These are phyloP conservation scores for Andrena camellia DNA, from an alignment of 2,888 invertebrate species.

Conservation along the genomic window DNA sequence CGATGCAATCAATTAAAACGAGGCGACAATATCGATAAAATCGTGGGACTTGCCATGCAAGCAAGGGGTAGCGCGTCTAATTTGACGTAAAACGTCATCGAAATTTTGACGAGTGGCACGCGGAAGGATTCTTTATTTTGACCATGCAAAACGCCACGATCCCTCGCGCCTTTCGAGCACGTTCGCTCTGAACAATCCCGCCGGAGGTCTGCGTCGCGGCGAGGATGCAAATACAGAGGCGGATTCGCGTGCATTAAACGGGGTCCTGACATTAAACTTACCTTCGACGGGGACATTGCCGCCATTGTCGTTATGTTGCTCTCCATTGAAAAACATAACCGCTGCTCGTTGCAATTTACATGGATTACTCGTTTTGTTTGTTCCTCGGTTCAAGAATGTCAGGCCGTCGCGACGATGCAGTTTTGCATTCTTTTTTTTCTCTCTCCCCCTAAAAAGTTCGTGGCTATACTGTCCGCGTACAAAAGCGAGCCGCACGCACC, in stretches of 20 bases:
- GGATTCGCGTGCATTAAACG: not conserved
- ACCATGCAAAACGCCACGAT: not conserved
- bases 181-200: too few species aligned
- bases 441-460: conserved; percentile 31
- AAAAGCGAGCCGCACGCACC: conserved; percentile 27
- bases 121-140: conserved; percentile 17
- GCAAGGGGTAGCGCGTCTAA: conserved; percentile 20
- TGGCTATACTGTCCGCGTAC: not conserved
- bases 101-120: conserved; percentile 45
- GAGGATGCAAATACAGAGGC: not conserved
- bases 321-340: conserved; percentile 82
- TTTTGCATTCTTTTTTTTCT: conserved; percentile 44
- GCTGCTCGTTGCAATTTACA: conserved; percentile 72
- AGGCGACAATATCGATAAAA: not conserved
- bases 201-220: too few species aligned
- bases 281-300: conserved; percentile 91
- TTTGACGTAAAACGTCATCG: conserved; percentile 54
- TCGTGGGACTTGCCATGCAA: not conserved
- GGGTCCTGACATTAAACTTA: conserved; percentile 83
- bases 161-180: not conserved
- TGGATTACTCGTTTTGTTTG: conserved; percentile 45
- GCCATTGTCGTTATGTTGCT: conserved; percentile 88
- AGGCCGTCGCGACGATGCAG: conserved; percentile 5
- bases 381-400: conserved; percentile 24
- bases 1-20: not conserved